A percentile compares a stretch with the other conserved stretches of the same genome.
These are phyloP conservation scores for Allacma fusca DNA, from an alignment of 2,888 invertebrate genomes.

Conservation along the genomic window DNA sequence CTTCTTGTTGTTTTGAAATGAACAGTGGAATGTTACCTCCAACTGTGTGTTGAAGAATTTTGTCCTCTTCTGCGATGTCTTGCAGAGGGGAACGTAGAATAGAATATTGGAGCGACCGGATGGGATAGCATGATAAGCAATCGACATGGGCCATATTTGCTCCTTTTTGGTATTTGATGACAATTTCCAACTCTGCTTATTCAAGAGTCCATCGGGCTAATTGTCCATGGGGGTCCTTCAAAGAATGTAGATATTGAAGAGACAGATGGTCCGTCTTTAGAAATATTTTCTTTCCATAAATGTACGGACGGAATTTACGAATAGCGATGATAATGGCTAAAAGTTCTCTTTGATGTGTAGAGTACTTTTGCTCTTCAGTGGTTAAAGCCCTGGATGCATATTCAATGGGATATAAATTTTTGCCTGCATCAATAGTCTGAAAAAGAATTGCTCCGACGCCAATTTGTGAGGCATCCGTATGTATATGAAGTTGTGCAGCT, in stretches of 20 bases:
- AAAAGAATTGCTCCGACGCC: conserved; percentile 27
- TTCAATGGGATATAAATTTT: neutral
- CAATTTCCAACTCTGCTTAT: conserved; percentile 52
- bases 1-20: neutral
- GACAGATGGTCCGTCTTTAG: conserved; percentile 57
- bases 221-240: conserved; percentile 48
- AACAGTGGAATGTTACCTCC: neutral
- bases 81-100: neutral
- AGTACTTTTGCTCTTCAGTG: conserved; percentile 34
- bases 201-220: conserved; percentile 55
- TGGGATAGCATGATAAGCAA: neutral
- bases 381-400: neutral
- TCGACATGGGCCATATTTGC: neutral
- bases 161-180: conserved; percentile 47
- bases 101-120: no score
- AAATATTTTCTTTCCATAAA: neutral
- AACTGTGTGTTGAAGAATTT: neutral
- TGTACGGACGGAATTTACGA: neutral
- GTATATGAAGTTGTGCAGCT: neutral
- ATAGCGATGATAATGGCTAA: conserved; percentile 45
- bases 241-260: conserved; percentile 46
- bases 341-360: conserved; percentile 55
- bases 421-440: neutral
- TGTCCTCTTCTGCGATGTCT: neutral
- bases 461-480: conserved; percentile 26